phyloP scores from a whole-genome alignment of 2,888 invertebrate species.

The Leptogaster cylindrica region DNA sequence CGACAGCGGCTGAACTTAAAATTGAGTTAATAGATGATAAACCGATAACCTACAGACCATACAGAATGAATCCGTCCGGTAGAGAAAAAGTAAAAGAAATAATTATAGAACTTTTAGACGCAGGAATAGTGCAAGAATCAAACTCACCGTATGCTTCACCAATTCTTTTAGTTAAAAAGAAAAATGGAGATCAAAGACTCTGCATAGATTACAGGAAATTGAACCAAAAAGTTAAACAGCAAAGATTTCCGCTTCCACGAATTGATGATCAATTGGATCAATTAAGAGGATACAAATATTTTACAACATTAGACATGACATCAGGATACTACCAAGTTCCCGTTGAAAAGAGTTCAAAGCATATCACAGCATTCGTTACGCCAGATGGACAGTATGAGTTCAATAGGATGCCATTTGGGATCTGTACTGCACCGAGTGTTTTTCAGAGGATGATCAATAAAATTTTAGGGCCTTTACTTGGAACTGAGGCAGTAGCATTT shows the following conservation, averaged over 20 bases:
- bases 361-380: conserved; percentile 51
- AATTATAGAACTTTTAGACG: not conserved
- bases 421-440: conserved; percentile 41
- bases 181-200: too few relatives aligned
- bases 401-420: conserved; percentile 42
- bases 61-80: conserved; percentile 38
- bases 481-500: not conserved
- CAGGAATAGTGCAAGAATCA: not conserved
- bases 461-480: conserved; percentile 11
- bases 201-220: conserved; percentile 40
- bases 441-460: conserved; percentile 42
- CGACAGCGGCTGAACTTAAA: not conserved
- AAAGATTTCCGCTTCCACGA: conserved; percentile 33
- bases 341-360: conserved; percentile 41
- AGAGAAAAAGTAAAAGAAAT: not conserved
- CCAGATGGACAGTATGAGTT: conserved; percentile 48
- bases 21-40: conserved; percentile 48
- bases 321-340: conserved; percentile 41
- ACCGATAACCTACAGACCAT: conserved; percentile 51
- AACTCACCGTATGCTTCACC: conserved; percentile 33
- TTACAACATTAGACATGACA: conserved; percentile 29
- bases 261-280: conserved; percentile 52
- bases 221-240: conserved; percentile 17
- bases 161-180: conserved; percentile 23
- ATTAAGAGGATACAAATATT: conserved; percentile 24